Evolutionary conservation across 2,888 invertebrate genomes (phyloP).

Genomic region (Noctua fimbriata): DNA sequence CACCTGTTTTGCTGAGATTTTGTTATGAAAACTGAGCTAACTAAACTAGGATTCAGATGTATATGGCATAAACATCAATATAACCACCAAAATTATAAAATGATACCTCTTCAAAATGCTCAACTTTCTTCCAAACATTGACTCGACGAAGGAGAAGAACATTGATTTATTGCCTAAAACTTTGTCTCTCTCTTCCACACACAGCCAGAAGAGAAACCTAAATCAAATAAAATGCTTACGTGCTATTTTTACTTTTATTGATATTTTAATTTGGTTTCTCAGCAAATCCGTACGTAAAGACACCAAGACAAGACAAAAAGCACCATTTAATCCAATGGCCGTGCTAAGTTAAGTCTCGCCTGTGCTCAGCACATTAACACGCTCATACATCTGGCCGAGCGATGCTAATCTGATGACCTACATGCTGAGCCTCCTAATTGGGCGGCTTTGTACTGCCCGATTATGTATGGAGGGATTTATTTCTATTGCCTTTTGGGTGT

Average conservation of each 20-base stretch:
- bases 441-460: conserved; percentile 66
- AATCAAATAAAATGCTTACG: not conserved
- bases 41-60: not conserved
- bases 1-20: not conserved
- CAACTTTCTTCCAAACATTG: not conserved
- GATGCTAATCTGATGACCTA: conserved; percentile 85
- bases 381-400: conserved; percentile 77
- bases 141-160: not conserved
- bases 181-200: not conserved
- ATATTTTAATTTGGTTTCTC: not conserved
- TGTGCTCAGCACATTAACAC: conserved; percentile 81
- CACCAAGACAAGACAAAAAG: conserved; percentile 50
- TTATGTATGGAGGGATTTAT: conserved; percentile 63
- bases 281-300: conserved; percentile 19
- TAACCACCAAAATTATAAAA: not conserved
- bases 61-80: not conserved
- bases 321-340: conserved; percentile 43
- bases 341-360: conserved; percentile 71
- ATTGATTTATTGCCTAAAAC: not conserved
- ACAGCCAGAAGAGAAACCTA: not conserved
- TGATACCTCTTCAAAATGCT: not conserved
- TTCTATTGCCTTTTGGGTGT: conserved; percentile 50
- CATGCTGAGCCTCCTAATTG: conserved; percentile 81
- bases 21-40: not conserved
- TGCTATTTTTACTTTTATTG: not conserved